Base-by-base conservation (phyloP, 1,140 invertebrate genomes). In the Bilobella aurantiaca region DNA sequence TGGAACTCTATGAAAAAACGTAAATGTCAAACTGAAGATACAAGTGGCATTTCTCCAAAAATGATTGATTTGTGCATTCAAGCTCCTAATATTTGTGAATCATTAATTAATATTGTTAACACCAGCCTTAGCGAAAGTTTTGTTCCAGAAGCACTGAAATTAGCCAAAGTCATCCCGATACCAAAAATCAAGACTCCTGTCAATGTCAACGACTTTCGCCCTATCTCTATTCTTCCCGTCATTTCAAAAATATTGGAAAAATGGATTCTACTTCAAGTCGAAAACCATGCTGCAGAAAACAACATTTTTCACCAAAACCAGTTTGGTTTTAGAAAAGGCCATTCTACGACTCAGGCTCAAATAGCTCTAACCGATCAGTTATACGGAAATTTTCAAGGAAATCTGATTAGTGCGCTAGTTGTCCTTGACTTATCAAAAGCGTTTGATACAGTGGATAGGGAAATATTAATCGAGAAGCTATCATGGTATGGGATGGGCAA, bases 341-440 rank as follows among this genome's bases (percentile, higher is more conserved):
- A 77, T 29, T 74, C 62, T 14, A 79, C 77, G 0, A 69, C 71
- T 0, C 74, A 77, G 59, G 77, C 79, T 65, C 29, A 78, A 2
- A 53, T 73, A 0, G 64, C 75, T 58, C 70, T 81, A n/a, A 71
- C 72, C 0, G 74, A 76, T 62, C 63, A 75, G 42, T 74, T 79
- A 1, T 66, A 63, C 1, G 34, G 68, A 12, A 71, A 72, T 21
- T 76, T 75, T 28, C 77, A 76, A 60, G 70, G 69, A 66, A 74
- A 75, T 1, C 63, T 74, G 42, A 63, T 71, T 12, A 74, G 74
- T 5, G 65, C 66, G 0, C 67, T 74, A 37, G 31, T 77, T 0
- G 65, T 78, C 18, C 70, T 79, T 21, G 78, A 80, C 47, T 68
- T 79, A 1, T 72, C 74, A 59, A 78, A 78, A 70, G 76, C 77